A percentile compares a stretch with the other conserved stretches of the same genome.
Conservation (phyloP, 2,888 invertebrate species). For the Clunio marinus region DNA sequence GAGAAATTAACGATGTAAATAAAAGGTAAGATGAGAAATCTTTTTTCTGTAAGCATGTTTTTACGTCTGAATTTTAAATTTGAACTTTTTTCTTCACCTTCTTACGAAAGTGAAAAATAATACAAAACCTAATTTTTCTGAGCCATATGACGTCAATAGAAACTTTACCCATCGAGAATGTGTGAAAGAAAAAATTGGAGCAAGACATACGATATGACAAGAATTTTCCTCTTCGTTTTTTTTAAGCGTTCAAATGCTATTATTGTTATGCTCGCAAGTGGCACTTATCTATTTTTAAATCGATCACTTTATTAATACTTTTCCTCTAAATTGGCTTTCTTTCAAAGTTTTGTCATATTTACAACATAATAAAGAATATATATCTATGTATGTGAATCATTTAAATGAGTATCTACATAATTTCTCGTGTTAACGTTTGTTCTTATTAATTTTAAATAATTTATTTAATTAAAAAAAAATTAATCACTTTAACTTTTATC, state of each 20-base stretch:
- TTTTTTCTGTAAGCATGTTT: neutral
- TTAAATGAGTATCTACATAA: too few relatives aligned
- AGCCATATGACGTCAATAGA: slow-evolving; percentile 9
- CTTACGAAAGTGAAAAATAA: neutral
- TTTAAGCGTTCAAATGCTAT: neutral
- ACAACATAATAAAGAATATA: too few relatives aligned
- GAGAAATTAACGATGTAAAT: too few relatives aligned
- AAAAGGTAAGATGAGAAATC: too few relatives aligned
- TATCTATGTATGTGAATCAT: too few relatives aligned
- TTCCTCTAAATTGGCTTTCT: too few relatives aligned
- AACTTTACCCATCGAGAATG: neutral
- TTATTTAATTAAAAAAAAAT: too few relatives aligned
- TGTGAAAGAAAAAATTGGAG: slow-evolving; percentile 37
- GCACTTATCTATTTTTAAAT: slow-evolving; percentile 9
- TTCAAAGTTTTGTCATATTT: too few relatives aligned
- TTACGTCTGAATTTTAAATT: neutral
- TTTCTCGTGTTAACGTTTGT: too few relatives aligned
- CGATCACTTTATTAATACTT: slow-evolving; percentile 24
- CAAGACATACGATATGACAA: slow-evolving; percentile 17
- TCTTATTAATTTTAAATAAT: too few relatives aligned
- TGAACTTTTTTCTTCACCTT: neutral
- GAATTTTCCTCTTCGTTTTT: neutral
- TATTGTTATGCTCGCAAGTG: slow-evolving; percentile 36
- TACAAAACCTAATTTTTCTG: slow-evolving; percentile 17
- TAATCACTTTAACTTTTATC: too few relatives aligned